Evolutionary conservation across 2,888 invertebrate species (phyloP).

Genomic region (Apodemia hepburni): DNA sequence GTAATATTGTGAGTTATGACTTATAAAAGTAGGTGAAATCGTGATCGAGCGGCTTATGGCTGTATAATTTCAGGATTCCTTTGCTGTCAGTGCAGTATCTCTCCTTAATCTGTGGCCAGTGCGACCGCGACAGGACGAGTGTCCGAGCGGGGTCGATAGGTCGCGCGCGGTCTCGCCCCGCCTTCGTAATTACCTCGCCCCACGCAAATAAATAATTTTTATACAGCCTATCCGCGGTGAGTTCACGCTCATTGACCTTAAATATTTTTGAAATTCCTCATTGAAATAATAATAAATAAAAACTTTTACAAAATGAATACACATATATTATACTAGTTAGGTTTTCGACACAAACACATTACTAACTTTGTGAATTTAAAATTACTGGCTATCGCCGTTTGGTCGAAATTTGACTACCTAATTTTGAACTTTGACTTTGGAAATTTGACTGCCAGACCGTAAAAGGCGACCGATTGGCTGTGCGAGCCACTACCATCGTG

Average conservation of each 20-base stretch:
- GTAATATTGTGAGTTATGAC: conserved; percentile 23
- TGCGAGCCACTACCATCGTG: too few relatives aligned
- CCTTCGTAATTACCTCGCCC: conserved; percentile 78
- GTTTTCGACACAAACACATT: too few relatives aligned
- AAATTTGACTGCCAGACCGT: too few relatives aligned
- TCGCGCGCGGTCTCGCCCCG: conserved; percentile 69
- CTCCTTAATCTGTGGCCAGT: conserved; percentile 16
- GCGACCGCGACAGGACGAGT: conserved; percentile 30
- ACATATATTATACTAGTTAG: too few relatives aligned
- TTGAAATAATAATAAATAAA: background rate
- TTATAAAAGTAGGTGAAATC: conserved; percentile 46
- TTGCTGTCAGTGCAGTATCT: conserved; percentile 18
- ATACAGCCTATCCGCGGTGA: conserved; percentile 43
- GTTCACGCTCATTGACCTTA: conserved; percentile 65
- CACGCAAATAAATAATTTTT: conserved; percentile 80
- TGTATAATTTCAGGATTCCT: conserved; percentile 55
- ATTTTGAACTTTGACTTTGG: too few relatives aligned
- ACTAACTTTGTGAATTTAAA: too few relatives aligned
- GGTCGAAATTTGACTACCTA: too few relatives aligned
- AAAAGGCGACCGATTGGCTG: too few relatives aligned
- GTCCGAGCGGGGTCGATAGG: conserved; percentile 52
- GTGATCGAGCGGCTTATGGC: conserved; percentile 43
- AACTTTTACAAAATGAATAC: too few relatives aligned
- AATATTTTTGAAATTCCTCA: conserved; percentile 15
- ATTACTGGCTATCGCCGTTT: too few relatives aligned